phyloP scores from a whole-genome alignment of 2,797 vertebrate species.

The Rhinatrema bivittatum region DNA sequence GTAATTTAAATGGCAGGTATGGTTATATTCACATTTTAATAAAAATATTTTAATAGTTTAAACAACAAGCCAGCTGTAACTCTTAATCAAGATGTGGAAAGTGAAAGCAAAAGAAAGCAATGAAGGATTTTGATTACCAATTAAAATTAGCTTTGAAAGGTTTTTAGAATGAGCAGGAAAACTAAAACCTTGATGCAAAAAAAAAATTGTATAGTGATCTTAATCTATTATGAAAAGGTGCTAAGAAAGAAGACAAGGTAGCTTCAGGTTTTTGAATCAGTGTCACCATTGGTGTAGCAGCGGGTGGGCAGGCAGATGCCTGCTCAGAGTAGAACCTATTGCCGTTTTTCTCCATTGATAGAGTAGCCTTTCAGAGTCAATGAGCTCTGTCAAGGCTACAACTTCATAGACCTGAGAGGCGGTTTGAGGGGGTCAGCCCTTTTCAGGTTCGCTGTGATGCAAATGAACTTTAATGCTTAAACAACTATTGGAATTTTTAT shows the following conservation, averaged over 20 bases:
- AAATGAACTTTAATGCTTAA: conserved; percentile 97
- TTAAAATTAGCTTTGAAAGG: too few species aligned
- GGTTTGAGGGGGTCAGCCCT: conserved; percentile 92
- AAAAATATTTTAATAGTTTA: too few species aligned
- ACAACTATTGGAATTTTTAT: conserved; percentile 99
- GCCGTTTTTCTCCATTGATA: conserved; percentile 88
- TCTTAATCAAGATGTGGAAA: too few species aligned
- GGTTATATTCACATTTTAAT: too few species aligned
- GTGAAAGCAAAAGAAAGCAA: too few species aligned
- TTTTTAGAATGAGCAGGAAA: too few species aligned
- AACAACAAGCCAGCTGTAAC: too few species aligned
- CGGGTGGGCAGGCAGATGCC: conserved; percentile 91
- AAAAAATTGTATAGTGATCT: conserved; percentile 57
- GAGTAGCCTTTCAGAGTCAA: conserved; percentile 98
- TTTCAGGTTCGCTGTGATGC: conserved; percentile 96
- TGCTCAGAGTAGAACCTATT: conserved; percentile 78
- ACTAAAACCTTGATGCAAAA: too few species aligned
- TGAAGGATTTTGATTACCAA: too few species aligned
- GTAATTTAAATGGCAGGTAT: too few species aligned
- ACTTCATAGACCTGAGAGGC: conserved; percentile 90
- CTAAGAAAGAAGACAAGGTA: conserved; percentile 64
- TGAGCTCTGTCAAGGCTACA: conserved; percentile 93
- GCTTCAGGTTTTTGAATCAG: conserved; percentile 64
- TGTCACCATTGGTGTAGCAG: conserved; percentile 75
- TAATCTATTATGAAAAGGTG: conserved; percentile 65